phyloP scores from a whole-genome alignment of 1,140 invertebrate species.

The Neodiprion virginianus region DNA sequence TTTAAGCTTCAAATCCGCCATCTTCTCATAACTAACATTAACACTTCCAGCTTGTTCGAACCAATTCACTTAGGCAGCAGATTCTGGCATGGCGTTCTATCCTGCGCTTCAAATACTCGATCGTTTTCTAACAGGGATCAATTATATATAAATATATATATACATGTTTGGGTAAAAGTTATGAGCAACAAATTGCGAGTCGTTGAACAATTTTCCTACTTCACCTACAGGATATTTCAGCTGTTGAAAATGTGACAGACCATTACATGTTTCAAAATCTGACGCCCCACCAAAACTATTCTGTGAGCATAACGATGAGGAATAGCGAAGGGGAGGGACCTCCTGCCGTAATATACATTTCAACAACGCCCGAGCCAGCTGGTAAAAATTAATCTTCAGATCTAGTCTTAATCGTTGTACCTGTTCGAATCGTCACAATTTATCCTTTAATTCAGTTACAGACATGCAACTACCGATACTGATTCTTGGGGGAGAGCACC shows the following conservation, averaged over 20 bases:
- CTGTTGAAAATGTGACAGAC: constrained; percentile 69
- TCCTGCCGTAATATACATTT: constrained; percentile 65
- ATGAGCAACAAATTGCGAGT: neutral
- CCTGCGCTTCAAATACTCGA: constrained; percentile 17
- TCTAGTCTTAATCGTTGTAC: constrained; percentile 8
- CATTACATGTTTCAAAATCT: constrained; percentile 82
- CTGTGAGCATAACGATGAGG: constrained; percentile 77
- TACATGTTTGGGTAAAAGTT: neutral
- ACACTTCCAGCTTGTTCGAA: constrained; percentile 43
- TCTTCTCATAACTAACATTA: neutral
- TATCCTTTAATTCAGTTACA: constrained; percentile 55
- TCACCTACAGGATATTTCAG: constrained; percentile 73
- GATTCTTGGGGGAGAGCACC: constrained; percentile 73
- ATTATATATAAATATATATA: neutral
- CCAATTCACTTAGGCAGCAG: constrained; percentile 39
- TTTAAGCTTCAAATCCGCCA: neutral
- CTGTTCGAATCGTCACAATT: constrained; percentile 13
- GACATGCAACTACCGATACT: constrained; percentile 71
- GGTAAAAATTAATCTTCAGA: constrained; percentile 58
- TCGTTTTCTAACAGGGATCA: constrained; percentile 35
- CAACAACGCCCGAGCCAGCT: constrained; percentile 70
- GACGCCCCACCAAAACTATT: constrained; percentile 76
- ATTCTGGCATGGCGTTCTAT: constrained; percentile 58
- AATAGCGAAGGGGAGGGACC: constrained; percentile 85
- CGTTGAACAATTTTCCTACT: constrained; percentile 16